These are phyloP conservation scores for Phainopepla nitens DNA, from an alignment of 2,113 vertebrate species.

Conservation along the genomic window DNA sequence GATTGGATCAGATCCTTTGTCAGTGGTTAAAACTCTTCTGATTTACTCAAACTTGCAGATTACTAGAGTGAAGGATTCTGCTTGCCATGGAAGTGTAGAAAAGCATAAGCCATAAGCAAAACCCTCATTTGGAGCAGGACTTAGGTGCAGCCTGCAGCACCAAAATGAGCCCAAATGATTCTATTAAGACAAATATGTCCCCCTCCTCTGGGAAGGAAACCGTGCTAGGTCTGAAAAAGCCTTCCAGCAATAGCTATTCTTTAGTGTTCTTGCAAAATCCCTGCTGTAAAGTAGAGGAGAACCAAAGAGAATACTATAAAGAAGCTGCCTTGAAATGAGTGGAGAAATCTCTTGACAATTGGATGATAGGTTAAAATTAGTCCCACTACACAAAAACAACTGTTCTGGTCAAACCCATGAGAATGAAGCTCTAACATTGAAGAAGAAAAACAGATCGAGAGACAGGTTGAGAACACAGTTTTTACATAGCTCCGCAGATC, in stretches of 20 bases:
- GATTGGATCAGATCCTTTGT: neutral
- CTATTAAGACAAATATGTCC: slow-evolving; percentile 26
- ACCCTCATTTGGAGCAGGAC: neutral
- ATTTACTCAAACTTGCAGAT: neutral
- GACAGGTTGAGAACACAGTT: slow-evolving; percentile 47
- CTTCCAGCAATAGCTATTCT: slow-evolving; percentile 40
- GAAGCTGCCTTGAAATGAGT: slow-evolving; percentile 3
- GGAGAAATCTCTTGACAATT: slow-evolving; percentile 15
- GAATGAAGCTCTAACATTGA: slow-evolving; percentile 15
- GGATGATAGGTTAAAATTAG: slow-evolving; percentile 49
- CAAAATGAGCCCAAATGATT: neutral
- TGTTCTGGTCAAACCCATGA: slow-evolving; percentile 40
- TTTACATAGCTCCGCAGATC: slow-evolving; percentile 18
- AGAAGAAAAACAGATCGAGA: slow-evolving; percentile 30
- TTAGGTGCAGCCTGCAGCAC: neutral
- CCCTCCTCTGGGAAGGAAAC: neutral
- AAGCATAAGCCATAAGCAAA: neutral
- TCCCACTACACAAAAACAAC: slow-evolving; percentile 26
- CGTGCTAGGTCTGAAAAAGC: neutral
- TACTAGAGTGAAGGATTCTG: neutral
- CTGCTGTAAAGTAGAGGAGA: neutral
- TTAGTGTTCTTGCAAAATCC: slow-evolving; percentile 23
- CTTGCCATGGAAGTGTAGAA: neutral
- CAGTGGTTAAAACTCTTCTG: neutral
- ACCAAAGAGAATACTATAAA: slow-evolving; percentile 44